phyloP scores from a whole-genome alignment of 64 coral and sea anemone species.

The Montipora efflorescens region DNA sequence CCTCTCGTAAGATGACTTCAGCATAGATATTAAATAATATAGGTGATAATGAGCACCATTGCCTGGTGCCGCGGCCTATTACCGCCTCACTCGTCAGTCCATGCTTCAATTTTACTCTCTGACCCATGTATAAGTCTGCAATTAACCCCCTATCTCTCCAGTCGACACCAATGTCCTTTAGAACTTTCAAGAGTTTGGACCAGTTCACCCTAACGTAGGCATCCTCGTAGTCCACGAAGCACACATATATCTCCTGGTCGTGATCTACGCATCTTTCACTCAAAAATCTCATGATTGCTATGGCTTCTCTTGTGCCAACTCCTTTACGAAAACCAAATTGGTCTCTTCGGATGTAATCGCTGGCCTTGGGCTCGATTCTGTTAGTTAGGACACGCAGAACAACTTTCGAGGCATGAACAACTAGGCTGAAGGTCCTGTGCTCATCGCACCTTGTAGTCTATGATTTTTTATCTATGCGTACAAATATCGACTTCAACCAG shows the following conservation, averaged over 20 bases:
- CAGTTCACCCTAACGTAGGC: background rate
- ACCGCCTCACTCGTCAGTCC: no score
- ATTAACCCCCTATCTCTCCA: constrained; percentile 22
- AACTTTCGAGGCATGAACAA: constrained; percentile 42
- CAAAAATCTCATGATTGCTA: constrained; percentile 2
- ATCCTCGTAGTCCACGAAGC: constrained; percentile 20
- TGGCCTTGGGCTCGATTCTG: constrained; percentile 29
- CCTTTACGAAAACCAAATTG: constrained; percentile 36
- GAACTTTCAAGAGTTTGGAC: constrained; percentile 38
- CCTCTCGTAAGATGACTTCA: no score
- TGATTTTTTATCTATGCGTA: no score
- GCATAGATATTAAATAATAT: no score
- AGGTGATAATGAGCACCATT: no score
- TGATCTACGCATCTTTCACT: constrained; percentile 28
- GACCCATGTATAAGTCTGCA: background rate
- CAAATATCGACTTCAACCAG: no score
- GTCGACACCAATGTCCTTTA: constrained; percentile 2
- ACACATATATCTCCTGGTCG: constrained; percentile 26
- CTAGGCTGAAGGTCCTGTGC: constrained; percentile 21
- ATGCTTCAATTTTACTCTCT: no score
- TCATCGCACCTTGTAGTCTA: constrained; percentile 57
- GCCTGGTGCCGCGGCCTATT: no score
- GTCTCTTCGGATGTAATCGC: background rate
- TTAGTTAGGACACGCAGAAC: constrained; percentile 22
- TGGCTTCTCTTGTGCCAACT: constrained; percentile 17